A percentile compares a stretch with the other conserved stretches of the same genome.
phyloP scores from a whole-genome alignment of 1,140 invertebrate genomes.

The Leptoteleia sp. region DNA sequence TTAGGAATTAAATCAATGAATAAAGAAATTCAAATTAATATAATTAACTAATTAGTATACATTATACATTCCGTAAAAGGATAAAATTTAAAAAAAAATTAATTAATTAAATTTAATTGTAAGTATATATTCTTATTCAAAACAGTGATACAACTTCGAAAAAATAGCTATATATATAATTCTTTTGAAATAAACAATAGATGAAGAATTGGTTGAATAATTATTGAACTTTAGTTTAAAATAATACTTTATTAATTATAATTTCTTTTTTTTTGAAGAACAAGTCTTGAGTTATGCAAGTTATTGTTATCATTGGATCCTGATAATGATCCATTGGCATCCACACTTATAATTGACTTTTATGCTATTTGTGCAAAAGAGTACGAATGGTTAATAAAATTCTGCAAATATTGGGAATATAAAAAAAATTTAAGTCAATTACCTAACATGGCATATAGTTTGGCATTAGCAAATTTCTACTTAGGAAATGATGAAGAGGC shows the following conservation, averaged over 20 bases:
- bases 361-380: constrained; percentile 91
- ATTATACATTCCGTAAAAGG: no score
- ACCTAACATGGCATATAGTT: constrained; percentile 93
- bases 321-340: constrained; percentile 90
- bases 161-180: no score
- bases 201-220: not conserved
- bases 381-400: constrained; percentile 90
- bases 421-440: constrained; percentile 88
- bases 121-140: no score
- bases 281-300: constrained; percentile 90
- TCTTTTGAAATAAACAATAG: no score
- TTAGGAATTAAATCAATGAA: no score
- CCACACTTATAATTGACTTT: constrained; percentile 91
- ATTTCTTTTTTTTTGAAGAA: constrained; percentile 79
- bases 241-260: constrained; percentile 14
- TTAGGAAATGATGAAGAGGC: constrained; percentile 80
- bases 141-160: no score
- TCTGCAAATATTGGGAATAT: constrained; percentile 85
- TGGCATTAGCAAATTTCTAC: constrained; percentile 89
- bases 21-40: no score
- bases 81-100: no score
- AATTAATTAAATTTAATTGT: no score
- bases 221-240: not conserved
- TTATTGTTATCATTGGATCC: constrained; percentile 90
- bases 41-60: no score